Percentiles rank a stretch among this genome's conserved stretches.
phyloP scores from a whole-genome alignment of 1,140 invertebrate species.

The Physella acuta region DNA sequence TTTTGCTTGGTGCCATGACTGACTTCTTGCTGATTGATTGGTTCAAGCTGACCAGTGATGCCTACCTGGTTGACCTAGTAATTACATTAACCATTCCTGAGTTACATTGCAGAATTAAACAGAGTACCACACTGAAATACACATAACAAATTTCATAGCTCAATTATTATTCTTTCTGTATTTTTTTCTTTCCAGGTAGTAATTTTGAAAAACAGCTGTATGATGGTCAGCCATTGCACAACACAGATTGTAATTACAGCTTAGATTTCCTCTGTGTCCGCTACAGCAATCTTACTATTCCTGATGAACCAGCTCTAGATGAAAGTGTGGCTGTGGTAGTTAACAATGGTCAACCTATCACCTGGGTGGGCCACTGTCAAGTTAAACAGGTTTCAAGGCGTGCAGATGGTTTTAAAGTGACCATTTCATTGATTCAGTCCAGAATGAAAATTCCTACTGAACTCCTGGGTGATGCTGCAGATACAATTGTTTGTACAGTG shows the following conservation, averaged over 20 bases:
- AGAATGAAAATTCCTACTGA: conserved; percentile 40
- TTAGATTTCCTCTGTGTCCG: conserved; percentile 51
- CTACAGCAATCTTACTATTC: conserved; percentile 38
- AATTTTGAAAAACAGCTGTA: conserved; percentile 11
- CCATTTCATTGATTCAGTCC: conserved; percentile 37
- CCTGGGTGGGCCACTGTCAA: conserved; percentile 51
- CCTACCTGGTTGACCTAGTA: too few relatives aligned
- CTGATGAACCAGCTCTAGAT: conserved; percentile 30
- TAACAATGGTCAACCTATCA: conserved; percentile 35
- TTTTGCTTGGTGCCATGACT: too few relatives aligned
- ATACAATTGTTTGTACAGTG: conserved; percentile 37
- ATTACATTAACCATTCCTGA: too few relatives aligned
- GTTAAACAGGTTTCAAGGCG: conserved; percentile 27
- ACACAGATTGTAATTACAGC: conserved; percentile 28
- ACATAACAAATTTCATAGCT: too few relatives aligned
- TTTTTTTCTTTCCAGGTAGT: conserved; percentile 1
- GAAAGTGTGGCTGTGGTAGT: conserved; percentile 33
- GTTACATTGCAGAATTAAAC: too few relatives aligned
- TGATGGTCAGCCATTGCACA: conserved; percentile 21
- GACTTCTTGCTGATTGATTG: too few relatives aligned
- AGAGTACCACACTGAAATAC: too few relatives aligned
- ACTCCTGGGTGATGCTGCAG: conserved; percentile 26
- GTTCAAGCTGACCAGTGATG: too few relatives aligned
- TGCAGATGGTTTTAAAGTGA: conserved; percentile 29
- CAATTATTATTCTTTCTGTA: background rate